Conservation (phyloP, 2,113 vertebrate genomes). For the Cyphomyrus discorhynchus region DNA sequence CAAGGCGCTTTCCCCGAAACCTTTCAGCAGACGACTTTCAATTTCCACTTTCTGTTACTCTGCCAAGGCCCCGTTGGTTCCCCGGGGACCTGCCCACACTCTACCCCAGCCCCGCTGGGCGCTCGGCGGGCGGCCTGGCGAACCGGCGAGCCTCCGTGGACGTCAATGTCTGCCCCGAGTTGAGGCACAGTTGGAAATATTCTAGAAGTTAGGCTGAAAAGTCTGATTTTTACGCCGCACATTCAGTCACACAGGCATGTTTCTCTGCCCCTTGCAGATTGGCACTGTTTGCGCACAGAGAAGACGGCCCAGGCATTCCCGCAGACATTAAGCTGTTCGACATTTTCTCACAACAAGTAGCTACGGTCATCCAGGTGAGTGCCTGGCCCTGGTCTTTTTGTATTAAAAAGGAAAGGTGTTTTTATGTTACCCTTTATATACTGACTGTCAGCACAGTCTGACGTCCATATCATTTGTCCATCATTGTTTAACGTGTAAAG, state of each 20-base stretch:
- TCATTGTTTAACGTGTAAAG: not conserved
- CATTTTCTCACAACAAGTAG: constrained; percentile 98
- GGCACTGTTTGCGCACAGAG: constrained; percentile 94
- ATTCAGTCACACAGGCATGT: not conserved
- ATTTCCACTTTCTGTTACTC: not conserved
- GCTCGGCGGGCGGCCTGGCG: not conserved
- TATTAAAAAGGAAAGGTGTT: not conserved
- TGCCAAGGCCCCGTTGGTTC: not conserved
- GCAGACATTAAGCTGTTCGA: constrained; percentile 96
- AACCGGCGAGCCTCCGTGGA: not conserved
- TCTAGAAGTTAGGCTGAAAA: not conserved
- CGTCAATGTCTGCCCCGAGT: not conserved
- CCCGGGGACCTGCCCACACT: not conserved
- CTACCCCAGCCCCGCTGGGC: not conserved
- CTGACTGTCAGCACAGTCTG: not conserved
- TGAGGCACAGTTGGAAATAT: not conserved
- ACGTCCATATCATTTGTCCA: not conserved
- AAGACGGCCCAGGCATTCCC: constrained; percentile 95
- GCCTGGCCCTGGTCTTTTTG: not conserved
- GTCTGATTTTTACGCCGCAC: not conserved
- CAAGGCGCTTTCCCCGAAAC: not conserved
- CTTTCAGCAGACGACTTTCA: not conserved
- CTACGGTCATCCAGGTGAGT: constrained; percentile 90
- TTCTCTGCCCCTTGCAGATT: constrained; percentile 55
- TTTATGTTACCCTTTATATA: not conserved